These are phyloP conservation scores for Exaiptasia diaphana DNA, from an alignment of 64 coral and sea anemone species.

Conservation along the genomic window DNA sequence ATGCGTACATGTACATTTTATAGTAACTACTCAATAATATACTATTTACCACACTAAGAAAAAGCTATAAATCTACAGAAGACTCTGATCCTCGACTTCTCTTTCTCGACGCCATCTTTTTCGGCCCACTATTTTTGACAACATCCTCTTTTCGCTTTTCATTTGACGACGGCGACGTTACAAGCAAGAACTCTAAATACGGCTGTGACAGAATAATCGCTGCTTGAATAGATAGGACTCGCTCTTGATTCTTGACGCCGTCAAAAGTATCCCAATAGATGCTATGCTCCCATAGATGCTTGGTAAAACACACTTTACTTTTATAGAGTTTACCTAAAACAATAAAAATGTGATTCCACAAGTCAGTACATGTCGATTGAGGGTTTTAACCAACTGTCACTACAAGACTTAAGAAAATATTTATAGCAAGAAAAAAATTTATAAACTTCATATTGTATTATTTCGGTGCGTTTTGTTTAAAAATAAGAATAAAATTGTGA, in stretches of 20 bases:
- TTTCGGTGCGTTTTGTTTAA: no score
- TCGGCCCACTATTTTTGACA: slow-evolving; percentile 39
- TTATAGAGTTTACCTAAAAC: slow-evolving; percentile 92
- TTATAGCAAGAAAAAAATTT: slow-evolving; percentile 4
- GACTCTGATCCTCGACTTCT: slow-evolving; percentile 56
- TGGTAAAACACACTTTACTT: slow-evolving; percentile 98
- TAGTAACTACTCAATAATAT: no score
- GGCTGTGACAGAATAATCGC: slow-evolving; percentile 97
- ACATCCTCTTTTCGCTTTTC: slow-evolving; percentile 96
- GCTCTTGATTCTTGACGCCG: slow-evolving; percentile 95
- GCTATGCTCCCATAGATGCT: slow-evolving; percentile 99
- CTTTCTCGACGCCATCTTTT: slow-evolving; percentile 67
- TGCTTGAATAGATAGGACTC: slow-evolving; percentile 96
- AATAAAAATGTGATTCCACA: slow-evolving; percentile 18
- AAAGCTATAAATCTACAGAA: slow-evolving; percentile 87
- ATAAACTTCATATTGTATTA: no score
- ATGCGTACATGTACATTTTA: not conserved
- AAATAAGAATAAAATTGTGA: no score
- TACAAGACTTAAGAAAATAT: not conserved
- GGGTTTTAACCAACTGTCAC: not conserved
- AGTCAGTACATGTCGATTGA: slow-evolving; percentile 4
- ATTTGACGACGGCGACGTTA: slow-evolving; percentile 80
- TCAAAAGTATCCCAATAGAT: slow-evolving; percentile 99
- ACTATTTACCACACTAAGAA: slow-evolving; percentile 8
- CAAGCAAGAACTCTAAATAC: slow-evolving; percentile 93